phyloP scores from a whole-genome alignment of 1,140 invertebrate genomes.

The Eriocheir sinensis region DNA sequence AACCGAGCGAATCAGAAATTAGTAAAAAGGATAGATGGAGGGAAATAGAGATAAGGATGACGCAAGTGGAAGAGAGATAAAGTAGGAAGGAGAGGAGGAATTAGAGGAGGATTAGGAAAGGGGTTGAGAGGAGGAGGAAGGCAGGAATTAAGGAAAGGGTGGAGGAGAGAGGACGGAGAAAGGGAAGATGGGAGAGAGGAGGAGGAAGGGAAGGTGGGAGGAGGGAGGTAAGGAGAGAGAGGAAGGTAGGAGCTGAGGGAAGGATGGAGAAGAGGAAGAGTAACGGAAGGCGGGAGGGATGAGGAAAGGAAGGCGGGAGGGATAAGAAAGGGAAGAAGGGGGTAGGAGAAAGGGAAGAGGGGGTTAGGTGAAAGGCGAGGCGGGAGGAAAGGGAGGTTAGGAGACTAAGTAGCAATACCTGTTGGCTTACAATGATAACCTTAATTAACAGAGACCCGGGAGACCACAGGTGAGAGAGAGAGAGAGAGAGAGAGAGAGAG shows the following conservation, averaged over 20 bases:
- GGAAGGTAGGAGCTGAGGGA: too few relatives aligned
- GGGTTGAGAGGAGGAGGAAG: too few relatives aligned
- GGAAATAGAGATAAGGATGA: background rate
- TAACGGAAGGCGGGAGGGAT: background rate
- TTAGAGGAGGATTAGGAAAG: too few relatives aligned
- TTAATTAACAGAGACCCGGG: background rate
- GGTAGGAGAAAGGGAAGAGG: background rate
- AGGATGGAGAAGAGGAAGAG: background rate
- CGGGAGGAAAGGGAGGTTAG: background rate
- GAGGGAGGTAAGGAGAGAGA: background rate
- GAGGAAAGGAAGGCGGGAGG: background rate
- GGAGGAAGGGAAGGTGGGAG: background rate
- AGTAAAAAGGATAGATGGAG: background rate
- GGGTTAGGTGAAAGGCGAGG: too few relatives aligned
- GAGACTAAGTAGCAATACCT: background rate
- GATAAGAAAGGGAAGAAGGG: background rate
- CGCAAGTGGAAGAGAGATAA: too few relatives aligned
- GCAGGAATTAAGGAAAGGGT: too few relatives aligned
- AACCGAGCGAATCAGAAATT: too few relatives aligned
- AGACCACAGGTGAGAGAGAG: background rate
- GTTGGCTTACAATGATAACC: slow-evolving; percentile 15
- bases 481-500: too few relatives aligned
- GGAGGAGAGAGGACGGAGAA: background rate
- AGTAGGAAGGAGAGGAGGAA: background rate
- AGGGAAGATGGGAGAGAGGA: background rate